Evolutionary conservation across 1,140 invertebrate species (phyloP).

Genomic region (Pemphigus obesinymphae): DNA sequence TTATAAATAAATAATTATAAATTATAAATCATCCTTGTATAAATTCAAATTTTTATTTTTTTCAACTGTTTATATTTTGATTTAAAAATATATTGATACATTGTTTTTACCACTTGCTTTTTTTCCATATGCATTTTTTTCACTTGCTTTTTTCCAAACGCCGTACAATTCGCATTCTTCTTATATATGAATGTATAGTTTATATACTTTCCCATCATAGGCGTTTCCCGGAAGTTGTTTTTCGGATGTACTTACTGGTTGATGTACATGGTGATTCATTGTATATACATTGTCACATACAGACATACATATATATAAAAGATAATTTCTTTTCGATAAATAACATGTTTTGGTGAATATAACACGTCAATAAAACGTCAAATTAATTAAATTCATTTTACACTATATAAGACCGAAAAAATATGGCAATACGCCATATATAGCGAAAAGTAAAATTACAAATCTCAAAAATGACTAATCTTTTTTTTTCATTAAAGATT

Average conservation of each 20-base stretch:
- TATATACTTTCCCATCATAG: not conserved
- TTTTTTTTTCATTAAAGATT: not conserved
- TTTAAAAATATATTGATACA: no score
- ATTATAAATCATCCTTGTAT: no score
- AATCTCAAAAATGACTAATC: not conserved
- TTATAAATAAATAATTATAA: no score
- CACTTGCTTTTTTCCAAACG: no score
- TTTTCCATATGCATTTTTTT: no score
- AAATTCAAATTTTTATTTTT: no score
- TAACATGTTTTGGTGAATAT: not conserved
- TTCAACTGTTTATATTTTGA: no score
- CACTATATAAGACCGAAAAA: no score
- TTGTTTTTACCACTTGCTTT: no score
- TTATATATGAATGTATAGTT: no score
- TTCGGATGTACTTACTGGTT: slow-evolving; percentile 9
- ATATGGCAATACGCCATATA: not conserved
- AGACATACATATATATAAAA: not conserved
- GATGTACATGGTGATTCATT: slow-evolving; percentile 5
- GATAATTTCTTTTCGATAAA: not conserved
- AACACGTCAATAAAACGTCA: not conserved
- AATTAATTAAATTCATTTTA: not conserved
- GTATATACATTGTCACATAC: not conserved
- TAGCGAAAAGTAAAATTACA: not conserved
- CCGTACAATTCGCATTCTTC: no score
- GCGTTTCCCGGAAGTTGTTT: slow-evolving; percentile 19